Evolutionary conservation across 64 coral and sea anemone genomes (phyloP), one percentile per base, ranked within the genome.

Genomic region (Pocillopora damicornis): DNA sequence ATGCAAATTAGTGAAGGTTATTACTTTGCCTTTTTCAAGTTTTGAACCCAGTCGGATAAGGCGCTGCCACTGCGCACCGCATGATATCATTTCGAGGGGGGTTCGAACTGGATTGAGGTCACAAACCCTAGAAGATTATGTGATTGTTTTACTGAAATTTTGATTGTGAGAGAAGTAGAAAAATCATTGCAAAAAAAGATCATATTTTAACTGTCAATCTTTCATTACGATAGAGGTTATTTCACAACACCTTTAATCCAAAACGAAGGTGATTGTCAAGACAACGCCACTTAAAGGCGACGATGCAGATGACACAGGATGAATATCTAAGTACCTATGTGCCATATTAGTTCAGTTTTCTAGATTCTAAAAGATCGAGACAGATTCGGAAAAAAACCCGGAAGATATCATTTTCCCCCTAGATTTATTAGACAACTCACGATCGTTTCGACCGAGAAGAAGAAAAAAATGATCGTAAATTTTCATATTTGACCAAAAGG

Each of bases 221-320:
- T 77, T 77, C 75, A 58, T 77, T n/a, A 77, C 56, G 3, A 56
- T 22, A 77, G 37, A 77, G 38, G 18, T 56, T 77, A 77, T 77
- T 58, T 9, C 37, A 51, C 11, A 56, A 17, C 38, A 77, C 20
- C 66, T 71, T 71, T 71, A n/a, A n/a, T 26, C 20, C 20, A 71
- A 11, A 23, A 71, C 25, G 22, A n/a, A 11, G 25, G 25, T n/a
- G 20, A 20, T 71, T 23, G 67, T 71, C 67, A 71, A 11, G n/a
- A 23, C 67, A 71, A 71, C 67, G 67, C 22, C 20, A 71, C 22
- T 71, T 71, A 71, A 6, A 25, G 67, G 67, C 22, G n/a, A 71
- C 18, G 20, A 23, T 71, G 22, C 67, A 71, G 67, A n/a, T 11
- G 22, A 1, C 22, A 25, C 22, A 23, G 67, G 20, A n/a, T 7